phyloP scores from a whole-genome alignment of 2,113 vertebrate genomes.

The Indicator maculatus region DNA sequence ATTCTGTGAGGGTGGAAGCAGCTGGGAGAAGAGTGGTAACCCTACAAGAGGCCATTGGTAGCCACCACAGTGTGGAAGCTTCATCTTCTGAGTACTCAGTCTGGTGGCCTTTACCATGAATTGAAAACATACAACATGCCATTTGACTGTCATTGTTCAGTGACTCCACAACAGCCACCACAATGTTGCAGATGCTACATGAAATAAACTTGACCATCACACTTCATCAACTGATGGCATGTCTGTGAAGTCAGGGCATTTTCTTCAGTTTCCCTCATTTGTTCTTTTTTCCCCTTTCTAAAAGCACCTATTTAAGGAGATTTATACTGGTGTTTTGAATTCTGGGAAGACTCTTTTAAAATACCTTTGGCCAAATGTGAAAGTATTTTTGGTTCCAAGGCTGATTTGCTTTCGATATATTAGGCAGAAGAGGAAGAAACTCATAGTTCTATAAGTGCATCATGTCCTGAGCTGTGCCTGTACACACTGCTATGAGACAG shows the following conservation, averaged over 20 bases:
- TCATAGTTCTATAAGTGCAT: background rate
- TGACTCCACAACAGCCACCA: background rate
- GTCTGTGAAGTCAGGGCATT: background rate
- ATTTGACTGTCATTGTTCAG: background rate
- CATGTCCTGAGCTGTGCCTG: background rate
- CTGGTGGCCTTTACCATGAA: background rate
- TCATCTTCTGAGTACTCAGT: background rate
- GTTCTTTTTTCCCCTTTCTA: background rate
- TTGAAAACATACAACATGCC: background rate
- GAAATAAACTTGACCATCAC: background rate
- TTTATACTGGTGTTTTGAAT: background rate
- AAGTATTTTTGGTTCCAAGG: background rate
- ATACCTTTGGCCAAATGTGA: background rate
- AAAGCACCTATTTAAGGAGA: background rate
- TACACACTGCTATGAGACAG: background rate
- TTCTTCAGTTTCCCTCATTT: background rate
- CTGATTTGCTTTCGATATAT: background rate
- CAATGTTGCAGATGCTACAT: accelerated
- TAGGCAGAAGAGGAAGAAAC: background rate
- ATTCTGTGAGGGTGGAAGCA: background rate
- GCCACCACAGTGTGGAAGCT: accelerated
- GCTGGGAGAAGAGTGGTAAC: background rate
- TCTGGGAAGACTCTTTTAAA: background rate
- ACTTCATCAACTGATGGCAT: background rate
- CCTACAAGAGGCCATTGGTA: background rate